Percentiles rank a stretch among this genome's conserved stretches.
Conservation (phyloP, 2,113 vertebrate genomes). For the Microtus oregoni region DNA sequence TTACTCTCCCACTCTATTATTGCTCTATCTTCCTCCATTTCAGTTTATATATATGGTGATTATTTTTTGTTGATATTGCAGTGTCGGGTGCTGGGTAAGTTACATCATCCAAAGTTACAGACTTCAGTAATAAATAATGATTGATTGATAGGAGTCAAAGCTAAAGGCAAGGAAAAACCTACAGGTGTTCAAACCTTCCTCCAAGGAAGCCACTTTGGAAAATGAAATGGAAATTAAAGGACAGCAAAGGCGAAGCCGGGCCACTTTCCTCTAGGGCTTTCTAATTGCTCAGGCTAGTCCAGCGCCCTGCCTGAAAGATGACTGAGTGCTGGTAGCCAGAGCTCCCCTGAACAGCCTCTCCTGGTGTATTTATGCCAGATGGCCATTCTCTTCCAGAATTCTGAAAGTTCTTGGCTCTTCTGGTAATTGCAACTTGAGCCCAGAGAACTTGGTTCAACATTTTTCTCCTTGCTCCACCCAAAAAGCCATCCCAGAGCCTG, state of each 20-base stretch:
- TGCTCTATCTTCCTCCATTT: background rate
- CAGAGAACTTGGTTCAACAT: conserved; percentile 7
- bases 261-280: conserved; percentile 17
- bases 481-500: background rate
- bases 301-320: background rate
- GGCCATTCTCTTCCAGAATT: conserved; percentile 11
- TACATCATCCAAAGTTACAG: conserved; percentile 34
- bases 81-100: background rate
- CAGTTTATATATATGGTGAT: background rate
- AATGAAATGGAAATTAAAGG: conserved; percentile 39
- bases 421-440: conserved; percentile 48
- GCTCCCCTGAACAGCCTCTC: background rate
- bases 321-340: background rate
- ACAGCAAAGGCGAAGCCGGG: background rate
- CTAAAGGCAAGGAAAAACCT: background rate
- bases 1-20: background rate
- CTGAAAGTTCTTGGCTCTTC: conserved; percentile 31
- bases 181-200: background rate
- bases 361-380: conserved; percentile 74
- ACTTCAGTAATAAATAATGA: conserved; percentile 44
- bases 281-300: background rate
- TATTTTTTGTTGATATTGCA: background rate
- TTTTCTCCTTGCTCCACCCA: background rate
- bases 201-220: conserved; percentile 46
- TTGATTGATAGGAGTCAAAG: conserved; percentile 36